phyloP scores from a whole-genome alignment of 1,140 invertebrate species.

The Brachionus sp. region DNA sequence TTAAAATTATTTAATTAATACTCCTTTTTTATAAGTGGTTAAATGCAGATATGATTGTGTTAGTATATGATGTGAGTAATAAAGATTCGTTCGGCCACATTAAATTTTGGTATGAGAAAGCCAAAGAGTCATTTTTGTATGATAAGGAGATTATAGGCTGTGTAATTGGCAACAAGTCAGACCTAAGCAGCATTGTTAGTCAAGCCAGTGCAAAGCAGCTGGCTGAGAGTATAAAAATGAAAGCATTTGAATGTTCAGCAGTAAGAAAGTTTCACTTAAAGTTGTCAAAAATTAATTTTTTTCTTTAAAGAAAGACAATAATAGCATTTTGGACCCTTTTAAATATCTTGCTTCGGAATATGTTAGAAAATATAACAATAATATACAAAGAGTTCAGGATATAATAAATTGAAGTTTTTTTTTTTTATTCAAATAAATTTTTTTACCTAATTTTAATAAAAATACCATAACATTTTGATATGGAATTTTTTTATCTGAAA shows the following conservation, averaged over 20 bases:
- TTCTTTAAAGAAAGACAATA: conserved; percentile 45
- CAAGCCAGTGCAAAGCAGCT: neutral
- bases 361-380: conserved; percentile 19
- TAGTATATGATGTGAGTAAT: conserved; percentile 42
- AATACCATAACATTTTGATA: neutral
- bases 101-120: conserved; percentile 43
- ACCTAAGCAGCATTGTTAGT: neutral
- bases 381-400: neutral
- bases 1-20: neutral
- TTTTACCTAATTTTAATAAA: neutral
- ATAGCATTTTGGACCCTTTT: conserved; percentile 1
- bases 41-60: conserved; percentile 32
- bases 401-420: neutral
- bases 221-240: conserved; percentile 32
- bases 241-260: conserved; percentile 44
- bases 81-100: conserved; percentile 30
- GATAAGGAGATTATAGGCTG: conserved; percentile 7
- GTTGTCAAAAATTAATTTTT: neutral
- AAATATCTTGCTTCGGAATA: conserved; percentile 40
- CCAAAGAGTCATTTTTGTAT: neutral
- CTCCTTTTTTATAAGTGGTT: conserved; percentile 2
- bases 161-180: conserved; percentile 42
- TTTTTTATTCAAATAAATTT: neutral
- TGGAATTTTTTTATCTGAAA: too few species aligned
- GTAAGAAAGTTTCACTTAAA: neutral